These are phyloP conservation scores for Vanacampus margaritifer DNA, from an alignment of 2,113 vertebrate species.

Conservation along the genomic window DNA sequence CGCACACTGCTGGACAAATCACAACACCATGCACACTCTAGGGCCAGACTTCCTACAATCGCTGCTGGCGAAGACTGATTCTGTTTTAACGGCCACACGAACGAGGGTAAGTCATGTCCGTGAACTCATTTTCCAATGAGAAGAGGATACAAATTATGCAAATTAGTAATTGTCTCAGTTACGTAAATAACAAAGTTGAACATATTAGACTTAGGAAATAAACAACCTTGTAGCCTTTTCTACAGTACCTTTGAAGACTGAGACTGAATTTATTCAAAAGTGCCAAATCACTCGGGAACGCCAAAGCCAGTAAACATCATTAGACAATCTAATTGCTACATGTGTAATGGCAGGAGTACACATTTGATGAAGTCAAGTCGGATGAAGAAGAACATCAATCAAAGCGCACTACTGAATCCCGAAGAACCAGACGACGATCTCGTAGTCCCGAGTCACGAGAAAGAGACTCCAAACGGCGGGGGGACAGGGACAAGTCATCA, in stretches of 20 bases:
- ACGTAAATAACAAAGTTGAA: too few species aligned
- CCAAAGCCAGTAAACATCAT: constrained; percentile 31
- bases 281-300: constrained; percentile 13
- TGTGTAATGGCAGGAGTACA: constrained; percentile 62
- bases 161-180: too few species aligned
- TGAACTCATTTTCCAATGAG: too few species aligned
- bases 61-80: too few species aligned
- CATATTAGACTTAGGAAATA: too few species aligned
- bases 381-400: constrained; percentile 48
- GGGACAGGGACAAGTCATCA: constrained; percentile 28
- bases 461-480: constrained; percentile 28
- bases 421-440: constrained; percentile 43
- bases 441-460: constrained; percentile 38
- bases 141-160: too few species aligned
- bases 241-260: constrained; percentile 63
- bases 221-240: too few species aligned
- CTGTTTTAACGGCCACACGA: too few species aligned
- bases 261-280: constrained; percentile 26
- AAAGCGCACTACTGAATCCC: constrained; percentile 30
- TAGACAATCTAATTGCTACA: constrained; percentile 30
- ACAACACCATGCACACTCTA: too few species aligned
- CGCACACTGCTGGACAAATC: too few species aligned
- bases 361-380: constrained; percentile 19
- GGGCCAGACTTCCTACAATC: too few species aligned
- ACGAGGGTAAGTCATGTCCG: too few species aligned